Evolutionary conservation across 2,888 invertebrate species (phyloP).

Genomic region (Spodoptera exigua): DNA sequence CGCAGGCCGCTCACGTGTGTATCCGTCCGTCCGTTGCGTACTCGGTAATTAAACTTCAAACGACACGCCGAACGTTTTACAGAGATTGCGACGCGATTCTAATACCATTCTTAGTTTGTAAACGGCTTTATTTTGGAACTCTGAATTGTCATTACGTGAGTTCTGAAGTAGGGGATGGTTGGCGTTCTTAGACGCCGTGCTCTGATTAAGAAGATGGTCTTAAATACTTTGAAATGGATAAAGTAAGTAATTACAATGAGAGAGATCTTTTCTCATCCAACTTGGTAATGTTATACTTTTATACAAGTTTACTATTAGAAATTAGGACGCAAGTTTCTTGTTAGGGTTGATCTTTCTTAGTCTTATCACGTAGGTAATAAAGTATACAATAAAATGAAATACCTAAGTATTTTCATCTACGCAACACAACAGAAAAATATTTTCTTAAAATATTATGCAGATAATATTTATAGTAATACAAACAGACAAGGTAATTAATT

Average conservation of each 20-base stretch:
- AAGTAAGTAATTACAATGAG: background rate
- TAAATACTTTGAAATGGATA: constrained; percentile 17
- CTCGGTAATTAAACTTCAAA: constrained; percentile 74
- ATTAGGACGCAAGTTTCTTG: too few relatives aligned
- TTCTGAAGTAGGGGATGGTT: constrained; percentile 16
- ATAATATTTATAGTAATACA: too few relatives aligned
- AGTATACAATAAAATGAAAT: too few relatives aligned
- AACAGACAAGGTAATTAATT: too few relatives aligned
- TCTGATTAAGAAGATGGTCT: constrained; percentile 27
- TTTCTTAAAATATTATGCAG: too few relatives aligned
- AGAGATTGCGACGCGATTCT: constrained; percentile 57
- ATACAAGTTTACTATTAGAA: too few relatives aligned
- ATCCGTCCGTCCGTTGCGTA: constrained; percentile 60
- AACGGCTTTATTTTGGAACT: constrained; percentile 55
- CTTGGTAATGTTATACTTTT: too few relatives aligned
- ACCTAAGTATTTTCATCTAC: too few relatives aligned
- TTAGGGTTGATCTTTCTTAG: too few relatives aligned
- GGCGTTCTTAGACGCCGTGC: constrained; percentile 8
- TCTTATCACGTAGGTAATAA: too few relatives aligned
- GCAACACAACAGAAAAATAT: too few relatives aligned
- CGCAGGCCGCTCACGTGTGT: constrained; percentile 79
- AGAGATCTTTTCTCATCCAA: too few relatives aligned
- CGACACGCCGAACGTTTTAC: constrained; percentile 67
- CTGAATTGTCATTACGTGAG: constrained; percentile 48
- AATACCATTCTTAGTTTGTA: constrained; percentile 56